A percentile compares a stretch with the other conserved stretches of the same genome.
phyloP scores from a whole-genome alignment of 2,797 vertebrate species.

The Urocyon cinereoargenteus region DNA sequence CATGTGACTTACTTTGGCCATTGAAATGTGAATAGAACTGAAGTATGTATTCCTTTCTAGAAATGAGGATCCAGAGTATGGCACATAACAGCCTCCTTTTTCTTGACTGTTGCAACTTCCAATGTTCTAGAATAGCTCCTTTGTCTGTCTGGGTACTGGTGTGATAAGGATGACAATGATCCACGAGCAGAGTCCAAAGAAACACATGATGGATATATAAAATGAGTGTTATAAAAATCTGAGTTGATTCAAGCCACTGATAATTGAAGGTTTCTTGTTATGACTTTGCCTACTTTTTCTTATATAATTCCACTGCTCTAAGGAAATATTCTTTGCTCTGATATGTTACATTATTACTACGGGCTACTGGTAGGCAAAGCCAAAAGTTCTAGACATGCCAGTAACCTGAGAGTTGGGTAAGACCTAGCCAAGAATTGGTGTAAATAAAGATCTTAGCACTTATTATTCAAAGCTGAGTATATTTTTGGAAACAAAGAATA shows the following conservation, averaged over 20 bases:
- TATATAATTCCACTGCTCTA: too few relatives aligned
- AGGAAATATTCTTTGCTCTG: neutral
- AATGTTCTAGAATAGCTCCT: neutral
- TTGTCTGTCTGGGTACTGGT: neutral
- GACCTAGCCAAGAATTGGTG: neutral
- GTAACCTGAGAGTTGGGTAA: neutral
- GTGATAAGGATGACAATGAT: neutral
- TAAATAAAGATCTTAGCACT: neutral
- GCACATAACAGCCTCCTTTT: neutral
- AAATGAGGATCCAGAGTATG: neutral
- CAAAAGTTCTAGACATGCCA: neutral
- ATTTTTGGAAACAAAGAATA: neutral
- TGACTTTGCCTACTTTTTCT: neutral
- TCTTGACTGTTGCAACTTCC: too few relatives aligned
- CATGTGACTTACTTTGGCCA: neutral
- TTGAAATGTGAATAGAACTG: neutral
- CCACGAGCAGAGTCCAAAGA: neutral
- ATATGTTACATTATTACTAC: neutral
- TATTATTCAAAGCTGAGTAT: neutral
- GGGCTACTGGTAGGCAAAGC: neutral
- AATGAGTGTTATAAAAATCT: neutral
- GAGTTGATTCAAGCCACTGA: neutral
- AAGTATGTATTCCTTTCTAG: neutral
- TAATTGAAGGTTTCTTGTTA: neutral
- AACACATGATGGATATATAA: neutral